Evolutionary conservation across 2,888 invertebrate species (phyloP), one percentile per base, ranked within the genome.

Genomic region (Sclerodermus sp.): DNA sequence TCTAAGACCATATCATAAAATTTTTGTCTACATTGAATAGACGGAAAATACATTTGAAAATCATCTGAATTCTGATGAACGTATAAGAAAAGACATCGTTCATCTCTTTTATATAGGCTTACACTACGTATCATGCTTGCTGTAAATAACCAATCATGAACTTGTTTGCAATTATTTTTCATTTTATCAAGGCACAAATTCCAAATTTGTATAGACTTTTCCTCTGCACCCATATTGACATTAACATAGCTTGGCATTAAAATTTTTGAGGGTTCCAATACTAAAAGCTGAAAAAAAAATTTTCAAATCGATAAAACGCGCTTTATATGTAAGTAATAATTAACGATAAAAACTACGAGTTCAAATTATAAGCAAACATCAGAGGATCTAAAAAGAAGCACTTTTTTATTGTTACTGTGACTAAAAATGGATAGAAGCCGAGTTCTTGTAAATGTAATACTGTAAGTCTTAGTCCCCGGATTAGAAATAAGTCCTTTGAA

Each of bases 61-160:
- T 98, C 97, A 72, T 97, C 96, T 0, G 96, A 96, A 78, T 98
- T 97, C 78, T 96, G 93, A 77, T 95, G 92, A 31, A 99, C 98
- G 79, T 99, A 99, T 0, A 99, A 83, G 78, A 97, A 97, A 10
- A 98, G 84, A 60, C 96, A 96, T 14, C 97, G 84, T 71, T 96
- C 93, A 78, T 99, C 98, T 37, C 96, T 85, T 79, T 96, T 97
- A 80, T 96, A 98, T 54, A 96, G 82, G 80, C 96, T 90, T 60
- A 95, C 90, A 66, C 91, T 91, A 64, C 93, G 86, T 58, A 96
- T 94, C 83, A 89, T 88, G 55, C 90, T 88, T 0, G 94, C 91
- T 0, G 90, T 90, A 79, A 98, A 98, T 17, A 93, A 83, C 92
- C 97, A 99, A 52, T 96, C 89, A 70, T 95, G 95, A 39, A 93